Evolutionary conservation across 2,113 vertebrate genomes (phyloP).

Genomic region (Mystacornis crossleyi): DNA sequence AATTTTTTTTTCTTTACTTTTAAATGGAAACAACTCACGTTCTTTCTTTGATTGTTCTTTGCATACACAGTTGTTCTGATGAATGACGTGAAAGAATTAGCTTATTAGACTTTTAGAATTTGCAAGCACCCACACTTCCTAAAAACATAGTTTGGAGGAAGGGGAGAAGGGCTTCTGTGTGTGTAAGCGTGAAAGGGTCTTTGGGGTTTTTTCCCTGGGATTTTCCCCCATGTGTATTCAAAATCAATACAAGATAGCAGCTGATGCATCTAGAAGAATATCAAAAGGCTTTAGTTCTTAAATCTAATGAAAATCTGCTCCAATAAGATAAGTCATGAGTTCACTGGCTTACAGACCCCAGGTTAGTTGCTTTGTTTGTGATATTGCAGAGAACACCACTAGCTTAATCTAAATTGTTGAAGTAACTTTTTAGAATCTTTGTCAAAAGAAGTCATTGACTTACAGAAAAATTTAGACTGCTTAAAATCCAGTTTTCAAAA

Average conservation of each 20-base stretch:
- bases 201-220: neutral
- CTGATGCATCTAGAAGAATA: neutral
- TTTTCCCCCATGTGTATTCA: neutral
- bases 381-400: neutral
- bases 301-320: neutral
- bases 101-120: neutral
- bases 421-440: neutral
- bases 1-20: neutral
- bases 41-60: neutral
- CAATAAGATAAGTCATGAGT: neutral
- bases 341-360: neutral
- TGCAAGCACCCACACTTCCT: neutral
- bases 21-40: neutral
- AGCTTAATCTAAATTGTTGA: neutral
- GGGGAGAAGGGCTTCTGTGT: neutral
- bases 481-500: neutral
- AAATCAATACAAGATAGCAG: neutral
- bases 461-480: neutral
- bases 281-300: neutral
- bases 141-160: neutral
- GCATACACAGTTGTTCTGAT: neutral
- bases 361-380: neutral
- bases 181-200: neutral
- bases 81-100: neutral
- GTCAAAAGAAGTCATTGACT: neutral